These are phyloP conservation scores for Fragum fragum DNA, from an alignment of 2,888 invertebrate genomes.

Conservation along the genomic window DNA sequence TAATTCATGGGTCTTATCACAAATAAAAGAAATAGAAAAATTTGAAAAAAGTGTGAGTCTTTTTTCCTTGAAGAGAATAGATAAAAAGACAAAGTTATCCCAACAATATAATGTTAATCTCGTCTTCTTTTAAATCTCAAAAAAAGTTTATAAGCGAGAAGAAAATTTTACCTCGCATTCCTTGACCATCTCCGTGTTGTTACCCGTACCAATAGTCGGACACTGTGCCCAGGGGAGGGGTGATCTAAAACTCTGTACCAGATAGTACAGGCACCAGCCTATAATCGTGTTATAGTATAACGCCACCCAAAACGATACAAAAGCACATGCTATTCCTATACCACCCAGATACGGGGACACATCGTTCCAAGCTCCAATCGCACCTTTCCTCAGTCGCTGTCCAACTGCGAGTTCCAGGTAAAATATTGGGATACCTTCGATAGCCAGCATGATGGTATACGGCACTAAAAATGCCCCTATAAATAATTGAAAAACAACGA, in stretches of 20 bases:
- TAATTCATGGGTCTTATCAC: too few species aligned
- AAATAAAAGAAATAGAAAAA: too few species aligned
- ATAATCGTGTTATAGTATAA: constrained; percentile 98
- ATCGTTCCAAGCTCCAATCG: constrained; percentile 97
- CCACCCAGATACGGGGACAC: constrained; percentile 97
- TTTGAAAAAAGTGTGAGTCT: too few species aligned
- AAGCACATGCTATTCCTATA: constrained; percentile 96
- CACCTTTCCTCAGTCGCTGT: constrained; percentile 95
- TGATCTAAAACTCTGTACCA: constrained; percentile 95
- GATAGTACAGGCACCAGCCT: constrained; percentile 97
- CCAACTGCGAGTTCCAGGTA: constrained; percentile 97
- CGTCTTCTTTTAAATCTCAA: too few species aligned
- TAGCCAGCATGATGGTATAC: constrained; percentile 94
- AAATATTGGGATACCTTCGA: constrained; percentile 97
- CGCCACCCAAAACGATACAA: constrained; percentile 96
- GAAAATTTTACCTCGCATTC: constrained; percentile 70
- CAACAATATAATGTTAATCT: too few species aligned
- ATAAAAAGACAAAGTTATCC: too few species aligned
- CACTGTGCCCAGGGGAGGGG: constrained; percentile 95
- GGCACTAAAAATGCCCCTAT: constrained; percentile 98
- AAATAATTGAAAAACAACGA: too few species aligned
- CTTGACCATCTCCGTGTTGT: constrained; percentile 46
- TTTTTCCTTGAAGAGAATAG: too few species aligned
- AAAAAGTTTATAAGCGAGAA: too few species aligned
- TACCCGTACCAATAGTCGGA: constrained; percentile 87